Evolutionary conservation across 2,888 invertebrate genomes (phyloP), one percentile per base, ranked within the genome.

Genomic region (Netelia fuscicornis): DNA sequence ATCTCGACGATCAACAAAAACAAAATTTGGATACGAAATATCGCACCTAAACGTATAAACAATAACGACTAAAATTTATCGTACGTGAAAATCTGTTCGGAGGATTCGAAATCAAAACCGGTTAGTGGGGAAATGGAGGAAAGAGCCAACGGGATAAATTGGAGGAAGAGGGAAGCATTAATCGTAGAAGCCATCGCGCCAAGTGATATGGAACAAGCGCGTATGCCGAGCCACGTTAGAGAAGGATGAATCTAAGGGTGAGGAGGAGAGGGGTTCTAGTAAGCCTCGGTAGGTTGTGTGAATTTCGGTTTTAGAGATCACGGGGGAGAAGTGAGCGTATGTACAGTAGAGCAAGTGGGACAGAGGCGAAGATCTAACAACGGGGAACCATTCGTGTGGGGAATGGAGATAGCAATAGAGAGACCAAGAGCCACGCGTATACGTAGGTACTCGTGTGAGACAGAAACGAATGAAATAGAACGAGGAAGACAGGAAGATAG

Each of bases 401-500:
- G 48, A 48, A 48, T 48, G 30, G 25, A 25, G 25, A 23, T 9
- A 62, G 25, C 20, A 23, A 62, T 20, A 62, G 17, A 70, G 52
- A 52, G 52, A 37, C 30, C n/a, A 5, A 25, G 54, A 42, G 10
- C 42, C 54, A 52, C 65, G 58, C 54, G 79, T 8, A 2, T n/a
- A 11, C 11, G 11, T 17, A 56, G 5, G 37, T 37, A 37, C 37
- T 37, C 44, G 65, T 64, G n/a, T 62, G 48, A 67, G 54, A 81
- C 48, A 54, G 71, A 79, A 78, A 81, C 52, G 76, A 60, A 58
- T 56, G 75, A 78, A 81, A 70, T 64, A 72, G 65, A 72, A 67
- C 30, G 80, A 67, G 20, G 17, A 13, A 48, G 52, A 85, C 76
- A 80, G 68, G 83, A 82, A 85, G 65, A 44, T 44, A 72, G 81